phyloP scores from a whole-genome alignment of 2,888 invertebrate species.

The Dynastes maya region DNA sequence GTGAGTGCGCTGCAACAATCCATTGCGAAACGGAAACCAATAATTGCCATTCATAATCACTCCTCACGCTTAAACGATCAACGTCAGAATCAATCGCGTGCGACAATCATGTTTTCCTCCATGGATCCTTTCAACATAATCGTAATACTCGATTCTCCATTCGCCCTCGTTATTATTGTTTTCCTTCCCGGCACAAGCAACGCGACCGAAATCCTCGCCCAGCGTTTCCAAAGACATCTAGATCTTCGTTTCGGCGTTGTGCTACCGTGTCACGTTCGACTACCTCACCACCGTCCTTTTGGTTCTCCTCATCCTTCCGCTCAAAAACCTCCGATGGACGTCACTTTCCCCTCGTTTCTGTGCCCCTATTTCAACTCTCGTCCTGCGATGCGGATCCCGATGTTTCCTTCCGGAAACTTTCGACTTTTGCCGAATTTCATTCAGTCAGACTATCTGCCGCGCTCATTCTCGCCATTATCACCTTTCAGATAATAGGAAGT shows the following conservation, averaged over 20 bases:
- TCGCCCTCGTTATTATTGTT: conserved; percentile 33
- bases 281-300: not conserved
- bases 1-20: too few species aligned
- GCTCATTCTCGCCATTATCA: conserved; percentile 33
- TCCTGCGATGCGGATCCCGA: not conserved
- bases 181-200: not conserved
- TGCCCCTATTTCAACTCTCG: not conserved
- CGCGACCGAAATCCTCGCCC: not conserved
- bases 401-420: conserved; percentile 34
- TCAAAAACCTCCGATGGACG: conserved; percentile 9
- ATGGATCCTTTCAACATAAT: conserved; percentile 18
- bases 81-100: conserved; percentile 24
- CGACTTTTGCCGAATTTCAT: conserved; percentile 35
- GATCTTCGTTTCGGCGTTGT: conserved; percentile 8
- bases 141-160: not conserved
- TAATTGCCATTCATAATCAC: conserved; percentile 23
- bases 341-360: conserved; percentile 2
- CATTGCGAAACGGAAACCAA: not conserved
- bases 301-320: conserved; percentile 4
- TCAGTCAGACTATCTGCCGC: conserved; percentile 30
- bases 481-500: conserved; percentile 18
- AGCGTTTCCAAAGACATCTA: conserved; percentile 11
- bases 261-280: conserved; percentile 11
- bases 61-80: not conserved
- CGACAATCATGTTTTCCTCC: conserved; percentile 29